A percentile compares a stretch with the other conserved stretches of the same genome.
Conservation (phyloP, 2,797 vertebrate species). For the Mormyrops attenuatus region DNA sequence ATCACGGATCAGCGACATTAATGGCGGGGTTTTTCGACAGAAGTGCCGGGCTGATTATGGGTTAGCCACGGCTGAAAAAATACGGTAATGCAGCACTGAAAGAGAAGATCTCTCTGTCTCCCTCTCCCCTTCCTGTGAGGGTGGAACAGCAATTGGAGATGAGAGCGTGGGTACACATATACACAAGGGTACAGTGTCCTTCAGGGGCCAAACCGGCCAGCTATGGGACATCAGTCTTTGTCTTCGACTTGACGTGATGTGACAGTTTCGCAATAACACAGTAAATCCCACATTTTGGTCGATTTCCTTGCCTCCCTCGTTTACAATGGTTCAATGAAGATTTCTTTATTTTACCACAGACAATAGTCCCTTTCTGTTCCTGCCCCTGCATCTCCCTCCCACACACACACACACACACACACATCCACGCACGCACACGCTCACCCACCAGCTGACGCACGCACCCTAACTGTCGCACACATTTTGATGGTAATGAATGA, state of each 20-base stretch:
- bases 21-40: constrained; percentile 15
- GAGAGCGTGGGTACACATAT: constrained; percentile 43
- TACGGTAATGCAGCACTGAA: constrained; percentile 2
- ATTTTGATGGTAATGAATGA: constrained; percentile 82
- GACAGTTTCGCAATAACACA: constrained; percentile 68
- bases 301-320: constrained; percentile 82
- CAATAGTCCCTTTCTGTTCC: constrained; percentile 67
- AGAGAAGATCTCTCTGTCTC: constrained; percentile 22
- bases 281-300: constrained; percentile 64
- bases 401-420: constrained; percentile 23
- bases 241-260: constrained; percentile 66
- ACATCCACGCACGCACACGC: constrained; percentile 2
- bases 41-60: constrained; percentile 5
- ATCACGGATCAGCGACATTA: neutral
- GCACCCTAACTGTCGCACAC: constrained; percentile 63
- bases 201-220: constrained; percentile 47
- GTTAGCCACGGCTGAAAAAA: neutral
- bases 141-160: constrained; percentile 38
- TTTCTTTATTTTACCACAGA: constrained; percentile 84
- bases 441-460: constrained; percentile 46
- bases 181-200: constrained; percentile 53
- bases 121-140: constrained; percentile 19
- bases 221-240: constrained; percentile 68
- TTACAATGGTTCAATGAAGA: constrained; percentile 90
- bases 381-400: constrained; percentile 33